These are phyloP conservation scores for Hippopotamus amphibius DNA, from an alignment of 2,113 vertebrate species.

Conservation along the genomic window DNA sequence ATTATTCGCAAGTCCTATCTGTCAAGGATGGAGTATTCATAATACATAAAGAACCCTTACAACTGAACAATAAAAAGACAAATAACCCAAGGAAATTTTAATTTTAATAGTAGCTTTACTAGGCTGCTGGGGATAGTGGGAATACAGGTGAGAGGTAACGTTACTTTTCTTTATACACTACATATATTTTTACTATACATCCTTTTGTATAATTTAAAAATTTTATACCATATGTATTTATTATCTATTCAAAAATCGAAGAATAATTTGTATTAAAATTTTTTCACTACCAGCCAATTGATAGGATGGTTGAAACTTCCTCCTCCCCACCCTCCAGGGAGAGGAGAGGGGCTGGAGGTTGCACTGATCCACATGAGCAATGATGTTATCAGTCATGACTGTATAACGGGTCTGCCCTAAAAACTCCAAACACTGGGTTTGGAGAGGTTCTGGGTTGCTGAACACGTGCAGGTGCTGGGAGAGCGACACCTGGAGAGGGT, in stretches of 20 bases:
- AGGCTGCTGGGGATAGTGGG: background rate
- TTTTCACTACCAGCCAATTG: background rate
- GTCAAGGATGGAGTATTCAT: background rate
- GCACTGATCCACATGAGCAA: background rate
- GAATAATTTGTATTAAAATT: background rate
- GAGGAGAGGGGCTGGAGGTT: background rate
- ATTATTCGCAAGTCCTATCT: background rate
- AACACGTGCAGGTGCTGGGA: background rate
- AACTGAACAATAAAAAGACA: background rate
- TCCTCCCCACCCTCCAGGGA: background rate
- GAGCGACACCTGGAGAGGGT: rapidly evolving
- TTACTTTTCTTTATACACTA: background rate
- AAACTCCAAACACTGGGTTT: background rate
- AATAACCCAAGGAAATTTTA: background rate
- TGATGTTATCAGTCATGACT: background rate
- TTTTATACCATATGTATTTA: background rate
- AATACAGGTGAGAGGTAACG: background rate
- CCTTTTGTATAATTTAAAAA: background rate
- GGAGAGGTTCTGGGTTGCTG: background rate
- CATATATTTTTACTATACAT: background rate
- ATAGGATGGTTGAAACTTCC: background rate
- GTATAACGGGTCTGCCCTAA: background rate
- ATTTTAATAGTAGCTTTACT: background rate
- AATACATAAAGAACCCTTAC: background rate
- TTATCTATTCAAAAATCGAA: background rate